Percentiles rank a stretch among this genome's conserved stretches.
Conservation (phyloP, 2,888 invertebrate genomes). For the Uropetala carovei region DNA sequence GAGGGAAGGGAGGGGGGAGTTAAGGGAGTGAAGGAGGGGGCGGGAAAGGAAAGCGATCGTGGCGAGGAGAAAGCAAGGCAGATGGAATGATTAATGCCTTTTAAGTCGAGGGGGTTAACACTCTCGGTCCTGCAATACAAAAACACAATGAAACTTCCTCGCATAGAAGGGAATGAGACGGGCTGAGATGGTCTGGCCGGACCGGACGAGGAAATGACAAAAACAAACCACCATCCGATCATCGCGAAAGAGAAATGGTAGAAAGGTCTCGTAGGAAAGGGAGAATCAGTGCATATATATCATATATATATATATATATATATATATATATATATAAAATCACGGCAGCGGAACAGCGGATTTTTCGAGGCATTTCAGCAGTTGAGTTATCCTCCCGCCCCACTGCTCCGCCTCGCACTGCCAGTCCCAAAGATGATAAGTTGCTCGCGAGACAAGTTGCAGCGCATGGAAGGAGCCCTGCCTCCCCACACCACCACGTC, state of each 20-base stretch:
- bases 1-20: not conserved
- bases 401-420: not conserved
- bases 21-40: not conserved
- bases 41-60: not conserved
- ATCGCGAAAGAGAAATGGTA: constrained; percentile 54
- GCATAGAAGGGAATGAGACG: constrained; percentile 7
- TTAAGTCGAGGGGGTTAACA: constrained; percentile 45
- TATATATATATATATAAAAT: too few species aligned
- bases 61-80: constrained; percentile 5
- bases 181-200: not conserved
- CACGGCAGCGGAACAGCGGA: constrained; percentile 37
- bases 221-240: constrained; percentile 54
- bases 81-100: constrained; percentile 62
- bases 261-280: not conserved
- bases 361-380: constrained; percentile 45
- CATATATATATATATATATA: too few species aligned
- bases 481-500: not conserved
- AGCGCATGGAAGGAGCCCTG: not conserved
- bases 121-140: constrained; percentile 29
- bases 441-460: constrained; percentile 56
- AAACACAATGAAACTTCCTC: constrained; percentile 44
- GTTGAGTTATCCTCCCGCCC: constrained; percentile 30
- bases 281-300: too few species aligned
- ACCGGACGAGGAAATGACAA: constrained; percentile 53
- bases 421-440: constrained; percentile 56